Evolutionary conservation across 2,888 invertebrate genomes (phyloP), one percentile per base, ranked within the genome.

Genomic region (Smittia sp.): DNA sequence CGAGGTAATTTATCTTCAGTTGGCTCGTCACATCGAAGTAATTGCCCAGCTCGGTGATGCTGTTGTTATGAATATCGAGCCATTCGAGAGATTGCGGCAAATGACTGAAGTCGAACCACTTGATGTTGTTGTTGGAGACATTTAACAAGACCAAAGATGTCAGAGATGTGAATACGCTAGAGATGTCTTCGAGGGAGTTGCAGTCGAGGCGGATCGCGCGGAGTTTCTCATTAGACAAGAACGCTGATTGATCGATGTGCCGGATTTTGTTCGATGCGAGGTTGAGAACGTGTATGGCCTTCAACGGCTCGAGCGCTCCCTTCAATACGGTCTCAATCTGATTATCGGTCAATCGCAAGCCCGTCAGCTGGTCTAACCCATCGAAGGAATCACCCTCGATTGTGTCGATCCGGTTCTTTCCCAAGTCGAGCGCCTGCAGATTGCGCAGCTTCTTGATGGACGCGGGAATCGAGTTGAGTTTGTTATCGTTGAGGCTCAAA

Each of bases 1-100:
- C 92, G 41, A 92, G 84, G 88, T 89, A 90, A 84, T 90, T 90
- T 75, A 91, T 86, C 78, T 87, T 87, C 75, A 88, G 83, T 77
- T 85, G 85, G 75, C 87, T 87, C 77, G 87, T 85, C 74, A 89
- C 85, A 74, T 89, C 88, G 79, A 88, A 90, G 76, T 88, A 89
- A 81, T 91, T 91, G 76, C 89, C 89, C 58, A 92, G 84, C 78
- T 90, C 89, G 77, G 88, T 86, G 78, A 93, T 89, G 83, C 89
- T 86, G 81, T 93, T 93, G 79, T 89, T 87, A 80, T 91, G 91
- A 85, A 92, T 89, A 81, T 93, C 92, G 74, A 93, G 83, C 90
- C 90, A 91, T 80, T 90, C 90, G 62, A 93, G 84, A 78, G 89
- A 90, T 1, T 85, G 80, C 13, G 93, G 93, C 78, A 93, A 85